A percentile compares a stretch with the other conserved stretches of the same genome.
These are phyloP conservation scores for Lepidocyrtoides sp. DNA, from an alignment of 2,888 invertebrate genomes.

Conservation along the genomic window DNA sequence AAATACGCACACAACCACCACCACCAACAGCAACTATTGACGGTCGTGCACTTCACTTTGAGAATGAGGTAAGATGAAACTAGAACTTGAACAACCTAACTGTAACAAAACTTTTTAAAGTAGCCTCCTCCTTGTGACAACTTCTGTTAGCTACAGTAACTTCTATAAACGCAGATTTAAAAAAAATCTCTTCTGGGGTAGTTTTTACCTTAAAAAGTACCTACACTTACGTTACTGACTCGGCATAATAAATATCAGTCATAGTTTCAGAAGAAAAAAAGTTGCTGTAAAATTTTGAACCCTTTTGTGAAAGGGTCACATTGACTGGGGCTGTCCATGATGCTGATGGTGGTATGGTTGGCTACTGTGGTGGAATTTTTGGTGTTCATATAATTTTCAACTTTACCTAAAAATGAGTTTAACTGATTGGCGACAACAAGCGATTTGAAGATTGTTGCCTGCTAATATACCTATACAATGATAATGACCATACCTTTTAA, in stretches of 20 bases:
- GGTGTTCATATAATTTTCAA: conserved; percentile 46
- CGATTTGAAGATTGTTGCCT: neutral
- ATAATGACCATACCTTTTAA: neutral
- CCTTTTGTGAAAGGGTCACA: neutral
- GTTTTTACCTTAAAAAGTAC: neutral
- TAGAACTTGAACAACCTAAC: conserved; percentile 8
- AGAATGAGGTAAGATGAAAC: conserved; percentile 68
- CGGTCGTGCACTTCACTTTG: conserved; percentile 69
- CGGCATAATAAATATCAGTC: neutral
- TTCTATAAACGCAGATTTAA: neutral
- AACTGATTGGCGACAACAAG: conserved; percentile 7
- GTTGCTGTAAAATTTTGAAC: conserved; percentile 22
- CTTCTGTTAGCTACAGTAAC: neutral
- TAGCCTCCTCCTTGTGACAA: neutral
- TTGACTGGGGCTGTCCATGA: conserved; percentile 52
- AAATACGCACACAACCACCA: conserved; percentile 75
- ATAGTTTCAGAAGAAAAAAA: neutral
- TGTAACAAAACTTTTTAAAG: conserved; percentile 16
- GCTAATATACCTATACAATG: neutral
- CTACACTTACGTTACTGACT: conserved; percentile 17
- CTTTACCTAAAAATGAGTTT: neutral
- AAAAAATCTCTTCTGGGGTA: neutral
- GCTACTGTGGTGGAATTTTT: conserved; percentile 53
- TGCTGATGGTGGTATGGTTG: conserved; percentile 72
- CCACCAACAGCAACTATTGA: conserved; percentile 74